Conservation (phyloP, 1,140 invertebrate species). For the Sinella curviseta region DNA sequence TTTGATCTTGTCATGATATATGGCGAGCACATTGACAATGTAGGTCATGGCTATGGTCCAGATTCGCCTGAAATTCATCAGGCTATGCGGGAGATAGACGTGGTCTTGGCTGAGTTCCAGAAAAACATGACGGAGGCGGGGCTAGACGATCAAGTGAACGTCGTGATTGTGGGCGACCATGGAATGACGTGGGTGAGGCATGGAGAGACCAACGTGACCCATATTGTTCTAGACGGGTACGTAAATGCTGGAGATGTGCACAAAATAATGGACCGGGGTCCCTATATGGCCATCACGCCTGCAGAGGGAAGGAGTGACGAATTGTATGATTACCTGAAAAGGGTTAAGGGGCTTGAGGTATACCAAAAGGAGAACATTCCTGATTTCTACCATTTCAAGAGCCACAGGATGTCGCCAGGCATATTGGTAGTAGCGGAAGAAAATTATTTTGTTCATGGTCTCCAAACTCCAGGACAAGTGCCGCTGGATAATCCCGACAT, state of each 20-base stretch:
- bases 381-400: constrained; percentile 52
- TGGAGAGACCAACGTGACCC: constrained; percentile 30
- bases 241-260: constrained; percentile 50
- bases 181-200: constrained; percentile 54
- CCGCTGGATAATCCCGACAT: constrained; percentile 28
- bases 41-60: constrained; percentile 54
- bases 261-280: constrained; percentile 51
- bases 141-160: constrained; percentile 53
- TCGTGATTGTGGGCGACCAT: constrained; percentile 58
- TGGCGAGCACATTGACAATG: constrained; percentile 50
- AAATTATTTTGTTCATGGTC: constrained; percentile 32
- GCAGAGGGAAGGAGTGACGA: constrained; percentile 42
- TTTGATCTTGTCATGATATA: constrained; percentile 49
- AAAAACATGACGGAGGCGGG: constrained; percentile 46
- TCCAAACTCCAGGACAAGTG: constrained; percentile 35
- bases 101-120: constrained; percentile 50
- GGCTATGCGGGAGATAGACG: constrained; percentile 52
- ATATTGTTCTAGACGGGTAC: constrained; percentile 51
- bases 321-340: constrained; percentile 51
- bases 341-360: constrained; percentile 50
- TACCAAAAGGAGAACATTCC: constrained; percentile 54
- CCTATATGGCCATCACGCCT: constrained; percentile 52
- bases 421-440: constrained; percentile 49
- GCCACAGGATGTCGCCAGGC: constrained; percentile 49
- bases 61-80: constrained; percentile 49